phyloP scores from a whole-genome alignment of 2,113 vertebrate genomes.

The Cyanoliseus patagonus region DNA sequence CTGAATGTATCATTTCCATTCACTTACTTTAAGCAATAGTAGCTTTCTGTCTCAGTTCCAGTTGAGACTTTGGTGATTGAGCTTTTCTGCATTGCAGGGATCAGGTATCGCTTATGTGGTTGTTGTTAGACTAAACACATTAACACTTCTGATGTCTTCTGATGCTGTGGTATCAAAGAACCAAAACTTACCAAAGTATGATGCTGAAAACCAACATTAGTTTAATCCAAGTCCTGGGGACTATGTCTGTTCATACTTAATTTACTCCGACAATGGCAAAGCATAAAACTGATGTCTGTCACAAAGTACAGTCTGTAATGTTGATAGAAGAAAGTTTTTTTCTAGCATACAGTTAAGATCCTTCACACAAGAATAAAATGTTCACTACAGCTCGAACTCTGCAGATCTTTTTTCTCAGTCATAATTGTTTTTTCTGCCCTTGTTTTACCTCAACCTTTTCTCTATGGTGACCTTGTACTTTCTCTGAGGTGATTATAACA shows the following conservation, averaged over 20 bases:
- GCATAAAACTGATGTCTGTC: background rate
- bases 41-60: background rate
- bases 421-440: background rate
- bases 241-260: background rate
- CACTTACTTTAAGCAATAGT: background rate
- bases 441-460: slow-evolving; percentile 3
- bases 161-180: background rate
- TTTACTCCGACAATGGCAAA: background rate
- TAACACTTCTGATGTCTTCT: background rate
- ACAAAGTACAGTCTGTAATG: background rate
- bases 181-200: background rate
- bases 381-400: background rate
- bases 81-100: background rate
- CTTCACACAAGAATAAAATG: background rate
- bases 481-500: background rate
- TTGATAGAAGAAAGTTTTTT: background rate
- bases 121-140: background rate
- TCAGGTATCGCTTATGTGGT: background rate
- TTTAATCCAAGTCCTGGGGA: background rate
- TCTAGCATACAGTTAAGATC: background rate
- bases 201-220: background rate
- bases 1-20: background rate
- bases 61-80: background rate
- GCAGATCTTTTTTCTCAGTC: background rate
- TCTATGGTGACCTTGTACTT: slow-evolving; percentile 18